Evolutionary conservation across 2,888 invertebrate species (phyloP), one percentile per base, ranked within the genome.

Genomic region (Ormyrus rosae): DNA sequence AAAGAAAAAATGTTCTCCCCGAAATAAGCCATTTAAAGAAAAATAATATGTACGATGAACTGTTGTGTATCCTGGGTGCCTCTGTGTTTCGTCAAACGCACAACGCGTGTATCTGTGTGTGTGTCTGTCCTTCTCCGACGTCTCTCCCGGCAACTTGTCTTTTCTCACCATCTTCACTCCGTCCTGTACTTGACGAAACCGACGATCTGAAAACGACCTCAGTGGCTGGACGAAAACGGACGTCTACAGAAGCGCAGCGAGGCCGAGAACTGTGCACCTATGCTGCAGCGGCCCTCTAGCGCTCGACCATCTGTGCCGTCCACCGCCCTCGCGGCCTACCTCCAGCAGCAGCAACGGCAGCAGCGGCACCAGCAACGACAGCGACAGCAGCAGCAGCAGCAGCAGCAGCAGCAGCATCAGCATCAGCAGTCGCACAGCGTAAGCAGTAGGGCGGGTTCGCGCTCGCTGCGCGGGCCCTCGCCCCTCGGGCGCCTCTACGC

Each of bases 151-250:
- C 9, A 19, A n/a, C 67, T 67, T 34, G 45, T 51, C 50, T 9
- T 34, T 45, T 9, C 72, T 53, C 53, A 34, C 61, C 48, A 58
- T 55, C 64, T 50, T 51, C 19, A 7, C 46, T 53, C 19, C 19
- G 19, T 19, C 19, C 19, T 19, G 2, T 19, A 19, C 19, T 19
- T 19, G 19, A 46, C 56, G 45, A 34, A 58, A 48, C 11, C 50
- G 34, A 34, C 11, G 19, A 11, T n/a, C 11, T 9, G 10, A 9
- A 48, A 46, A 50, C 45, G 11, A 46, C 13, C 0, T 19, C 86
- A 94, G 94, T 95, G 95, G 95, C 92, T 95, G 93, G 95, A 95
- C 91, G 95, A 95, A 92, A 94, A 95, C 92, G 94, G 94, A 85
- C 93, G 93, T 73, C 84, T 76, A 8, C 79, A 78, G 70, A 46